Base-by-base conservation (phyloP, 2,113 vertebrate species). In the Theristicus caerulescens region DNA sequence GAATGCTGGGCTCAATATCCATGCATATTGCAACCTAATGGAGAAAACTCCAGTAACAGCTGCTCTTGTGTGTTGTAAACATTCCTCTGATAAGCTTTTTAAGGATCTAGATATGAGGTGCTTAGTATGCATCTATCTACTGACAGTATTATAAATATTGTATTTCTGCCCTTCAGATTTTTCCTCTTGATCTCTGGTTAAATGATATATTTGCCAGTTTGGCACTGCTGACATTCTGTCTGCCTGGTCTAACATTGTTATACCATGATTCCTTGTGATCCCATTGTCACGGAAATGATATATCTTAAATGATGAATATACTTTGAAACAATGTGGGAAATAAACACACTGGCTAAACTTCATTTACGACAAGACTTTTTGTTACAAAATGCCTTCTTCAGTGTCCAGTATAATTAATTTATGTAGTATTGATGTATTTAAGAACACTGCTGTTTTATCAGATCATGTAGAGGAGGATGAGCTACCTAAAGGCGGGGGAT, bases 151-250 rank as follows among this genome's bases (percentile, higher is more conserved):
- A 81, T 62, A 93, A 94, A 88, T 92, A 82, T 31, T 94, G 32
- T 42, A n/a, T 81, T 90, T 88, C 58, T 88, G 86, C 93, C 78
- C 94, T 95, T 92, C 82, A 89, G 46, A 71, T 78, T 96, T 92
- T 94, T 51, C 54, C 74, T 83, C 82, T 84, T 92, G 46, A 78
- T 96, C 81, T 84, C 16, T 89, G 29, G 25, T 67, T 83, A 94
- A 92, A 89, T 78, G 69, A 94, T 94, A 7, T 29, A 71, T 94
- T 89, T 96, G 64, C 42, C 52, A 86, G 59, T 84, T 76, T 90
- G 79, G 82, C 74, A 80, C 54, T 77, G 40, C 49, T 95, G 88
- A 86, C 67, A 40, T 92, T 96, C 57, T 88, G 71, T 77, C 82
- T 92, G 79, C 66, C 42, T 80, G 36, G 49, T 65, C 58, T 90